Evolutionary conservation across 2,113 vertebrate genomes (phyloP), one percentile per base, ranked within the genome.

Genomic region (Triplophysa siluroides): DNA sequence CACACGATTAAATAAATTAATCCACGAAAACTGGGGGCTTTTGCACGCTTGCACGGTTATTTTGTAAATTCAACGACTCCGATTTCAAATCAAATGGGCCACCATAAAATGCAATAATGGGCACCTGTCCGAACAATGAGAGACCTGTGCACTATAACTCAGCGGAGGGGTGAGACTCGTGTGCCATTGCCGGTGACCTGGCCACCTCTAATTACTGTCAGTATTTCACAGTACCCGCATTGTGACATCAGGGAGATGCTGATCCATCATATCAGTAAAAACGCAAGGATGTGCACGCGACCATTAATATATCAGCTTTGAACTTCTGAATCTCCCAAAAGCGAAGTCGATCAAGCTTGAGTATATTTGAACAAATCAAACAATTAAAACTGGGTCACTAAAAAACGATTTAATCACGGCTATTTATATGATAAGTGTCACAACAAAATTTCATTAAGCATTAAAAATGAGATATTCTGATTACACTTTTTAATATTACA

Each of bases 141-240:
- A 76, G 70, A 68, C 76, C 69, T 45, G 61, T 41, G 63, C 62
- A 38, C 76, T 76, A 90, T 92, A 92, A 92, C 82, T 92, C 90
- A 91, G 76, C 50, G 29, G 38, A 84, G 85, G 89, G 90, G 89
- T 87, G 85, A 12, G 74, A 88, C 87, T 92, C 85, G 81, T 88
- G 61, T 83, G 86, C 88, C 87, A 86, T 82, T 78, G 81, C 79
- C 58, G 77, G 66, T 91, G 92, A 92, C 91, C 92, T 87, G 74
- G 78, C 64, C 86, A 88, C 88, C 88, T 91, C 88, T 91, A 91
- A 92, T 92, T 90, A 92, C 86, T 89, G 85, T 83, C 88, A 88
- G 89, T 92, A 91, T 91, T 92, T 93, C 91, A 92, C 82, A 73
- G 83, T 80, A 88, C 81, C 74, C 88, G 64, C 86, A 88, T 89